Conservation (phyloP, 2,113 vertebrate species). For the Muntiacus reevesi region DNA sequence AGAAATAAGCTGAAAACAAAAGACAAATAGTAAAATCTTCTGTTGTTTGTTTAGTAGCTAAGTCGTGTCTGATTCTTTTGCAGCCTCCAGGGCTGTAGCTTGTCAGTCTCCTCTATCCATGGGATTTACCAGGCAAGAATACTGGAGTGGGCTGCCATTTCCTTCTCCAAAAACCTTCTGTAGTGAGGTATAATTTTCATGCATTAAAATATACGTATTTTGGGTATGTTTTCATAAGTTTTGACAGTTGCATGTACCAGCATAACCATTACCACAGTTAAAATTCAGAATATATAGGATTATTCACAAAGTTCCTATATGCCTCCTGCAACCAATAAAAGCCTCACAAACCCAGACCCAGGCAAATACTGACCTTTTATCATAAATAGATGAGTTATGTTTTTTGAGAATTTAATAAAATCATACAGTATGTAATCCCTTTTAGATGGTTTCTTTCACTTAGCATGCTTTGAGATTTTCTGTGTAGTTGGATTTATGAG, state of each 20-base stretch:
- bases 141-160: not conserved
- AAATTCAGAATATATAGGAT: not conserved
- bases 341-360: not conserved
- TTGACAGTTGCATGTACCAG: not conserved
- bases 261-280: not conserved
- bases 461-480: not conserved
- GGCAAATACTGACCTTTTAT: not conserved
- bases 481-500: not conserved
- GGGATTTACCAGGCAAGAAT: not conserved
- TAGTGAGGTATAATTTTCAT: not conserved
- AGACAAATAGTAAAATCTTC: not conserved
- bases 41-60: not conserved
- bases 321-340: not conserved
- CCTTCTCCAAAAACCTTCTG: not conserved
- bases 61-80: not conserved
- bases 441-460: not conserved
- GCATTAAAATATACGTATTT: not conserved
- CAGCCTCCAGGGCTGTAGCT: accelerated
- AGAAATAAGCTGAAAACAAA: not conserved
- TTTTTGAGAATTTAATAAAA: not conserved
- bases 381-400: not conserved
- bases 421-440: not conserved
- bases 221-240: not conserved
- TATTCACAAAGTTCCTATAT: not conserved
- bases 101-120: not conserved